A percentile compares a stretch with the other conserved stretches of the same genome.
These are phyloP conservation scores for Norana najaformis DNA, from an alignment of 2,888 invertebrate genomes.

Conservation along the genomic window DNA sequence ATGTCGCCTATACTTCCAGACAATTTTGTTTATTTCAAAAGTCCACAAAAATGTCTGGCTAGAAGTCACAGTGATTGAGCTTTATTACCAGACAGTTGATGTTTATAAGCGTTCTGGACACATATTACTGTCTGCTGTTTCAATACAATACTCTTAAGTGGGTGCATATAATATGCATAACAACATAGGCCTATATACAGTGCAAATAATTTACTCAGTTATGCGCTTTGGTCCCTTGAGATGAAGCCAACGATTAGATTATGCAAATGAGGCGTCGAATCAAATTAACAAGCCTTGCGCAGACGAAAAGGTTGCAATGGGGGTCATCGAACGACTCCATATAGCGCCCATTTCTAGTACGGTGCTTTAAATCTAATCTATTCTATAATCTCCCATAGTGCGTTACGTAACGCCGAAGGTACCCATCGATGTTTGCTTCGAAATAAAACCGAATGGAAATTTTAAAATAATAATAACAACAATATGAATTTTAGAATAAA, in stretches of 20 bases:
- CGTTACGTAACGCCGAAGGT: background rate
- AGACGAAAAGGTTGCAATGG: background rate
- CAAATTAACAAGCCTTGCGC: background rate
- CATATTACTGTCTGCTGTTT: background rate
- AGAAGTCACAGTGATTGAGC: too few species aligned
- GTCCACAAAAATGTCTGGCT: too few species aligned
- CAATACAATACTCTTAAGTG: background rate
- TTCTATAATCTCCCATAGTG: background rate
- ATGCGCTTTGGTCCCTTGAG: background rate
- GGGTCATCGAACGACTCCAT: background rate
- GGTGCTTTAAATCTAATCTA: background rate
- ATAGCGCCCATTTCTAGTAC: background rate
- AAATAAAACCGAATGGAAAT: background rate
- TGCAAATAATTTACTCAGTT: background rate
- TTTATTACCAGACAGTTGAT: too few species aligned
- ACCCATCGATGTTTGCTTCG: background rate
- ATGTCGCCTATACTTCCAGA: too few species aligned
- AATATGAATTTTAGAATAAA: background rate
- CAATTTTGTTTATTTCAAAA: too few species aligned
- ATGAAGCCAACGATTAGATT: background rate
- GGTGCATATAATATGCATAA: too few species aligned
- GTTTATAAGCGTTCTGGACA: too few species aligned
- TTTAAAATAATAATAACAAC: background rate
- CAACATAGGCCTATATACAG: background rate
- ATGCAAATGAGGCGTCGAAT: conserved; percentile 5